A percentile compares a stretch with the other conserved stretches of the same genome.
Conservation (phyloP, 1,140 invertebrate genomes). For the Coenobita brevimanus region DNA sequence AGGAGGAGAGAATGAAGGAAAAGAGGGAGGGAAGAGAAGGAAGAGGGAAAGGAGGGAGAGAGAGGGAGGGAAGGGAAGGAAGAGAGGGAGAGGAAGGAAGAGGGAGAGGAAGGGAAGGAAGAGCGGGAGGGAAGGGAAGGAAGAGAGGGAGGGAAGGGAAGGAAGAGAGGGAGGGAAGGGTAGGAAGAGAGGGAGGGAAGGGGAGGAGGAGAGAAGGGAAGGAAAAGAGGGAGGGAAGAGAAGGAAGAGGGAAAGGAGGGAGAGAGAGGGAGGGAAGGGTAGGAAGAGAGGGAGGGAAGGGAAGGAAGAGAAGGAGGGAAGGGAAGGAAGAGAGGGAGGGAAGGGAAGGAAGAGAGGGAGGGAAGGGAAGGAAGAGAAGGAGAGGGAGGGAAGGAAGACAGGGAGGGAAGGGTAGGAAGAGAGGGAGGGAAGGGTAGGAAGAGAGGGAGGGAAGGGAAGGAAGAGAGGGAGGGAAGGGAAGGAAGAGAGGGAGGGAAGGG, state of each 20-base stretch:
- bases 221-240: too few relatives aligned
- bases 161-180: too few relatives aligned
- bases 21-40: too few relatives aligned
- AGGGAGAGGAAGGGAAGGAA: background rate
- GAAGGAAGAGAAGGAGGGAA: background rate
- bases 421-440: background rate
- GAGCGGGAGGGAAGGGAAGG: background rate
- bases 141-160: too few relatives aligned
- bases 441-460: background rate
- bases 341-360: background rate
- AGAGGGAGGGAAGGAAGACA: conserved; percentile 8
- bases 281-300: background rate
- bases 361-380: background rate
- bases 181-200: too few relatives aligned
- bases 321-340: background rate
- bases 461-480: background rate
- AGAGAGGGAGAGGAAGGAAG: too few relatives aligned
- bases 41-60: too few relatives aligned
- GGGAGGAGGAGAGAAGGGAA: too few relatives aligned
- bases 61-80: too few relatives aligned
- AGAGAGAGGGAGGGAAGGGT: background rate
- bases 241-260: too few relatives aligned
- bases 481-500: background rate
- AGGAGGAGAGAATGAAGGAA: too few relatives aligned
- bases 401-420: background rate